Evolutionary conservation across 30 jellyfish, hydroid and myxozoan species (phyloP), one percentile per base, ranked within the genome.

Genomic region (Turritopsis rubra): DNA sequence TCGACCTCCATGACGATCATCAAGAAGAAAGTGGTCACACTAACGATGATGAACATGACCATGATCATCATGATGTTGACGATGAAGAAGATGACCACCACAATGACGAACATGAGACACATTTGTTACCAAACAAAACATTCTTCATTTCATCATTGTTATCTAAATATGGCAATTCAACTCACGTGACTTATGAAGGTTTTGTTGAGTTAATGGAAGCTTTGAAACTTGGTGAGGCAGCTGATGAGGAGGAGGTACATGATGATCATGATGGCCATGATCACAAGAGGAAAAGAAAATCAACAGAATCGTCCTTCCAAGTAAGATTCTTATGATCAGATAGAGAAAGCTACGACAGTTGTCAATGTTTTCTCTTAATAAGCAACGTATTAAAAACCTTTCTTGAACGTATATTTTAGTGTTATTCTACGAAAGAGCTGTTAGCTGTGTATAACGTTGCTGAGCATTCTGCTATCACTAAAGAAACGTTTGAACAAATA

Each of bases 341-440:
- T 16, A 26, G 23, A 21, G 41, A 21, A 23, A 27, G 20, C 13
- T 16, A 70, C 16, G 7, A 26, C 52, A 19, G 1, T 79, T n/a
- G n/a, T n/a, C n/a, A n/a, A n/a, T n/a, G 81, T 29, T 18, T 27
- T 72, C 24, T 18, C 0, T 72, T 0, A 22, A 27, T 29, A 0
- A 21, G 20, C 21, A 21, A 27, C 21, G 28, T 72, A 22, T 8
- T 79, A 1, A 79, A 79, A n/a, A n/a, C 53, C 53, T 73, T 22
- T 53, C 1, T 4, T n/a, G 52, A 18, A 8, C 1, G 3, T 52
- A 18, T 52, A 52, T 60, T 87, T 21, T 76, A 91, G 97, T 91
- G 97, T 52, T 91, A 81, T 79, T 81, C 97, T 29, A 81, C 96
- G 8, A 93, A 86, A 29, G 73, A 79, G 28, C 54, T 91, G 18